phyloP scores from a whole-genome alignment of 2,113 vertebrate genomes.

The Campylorhamphus procurvoides region DNA sequence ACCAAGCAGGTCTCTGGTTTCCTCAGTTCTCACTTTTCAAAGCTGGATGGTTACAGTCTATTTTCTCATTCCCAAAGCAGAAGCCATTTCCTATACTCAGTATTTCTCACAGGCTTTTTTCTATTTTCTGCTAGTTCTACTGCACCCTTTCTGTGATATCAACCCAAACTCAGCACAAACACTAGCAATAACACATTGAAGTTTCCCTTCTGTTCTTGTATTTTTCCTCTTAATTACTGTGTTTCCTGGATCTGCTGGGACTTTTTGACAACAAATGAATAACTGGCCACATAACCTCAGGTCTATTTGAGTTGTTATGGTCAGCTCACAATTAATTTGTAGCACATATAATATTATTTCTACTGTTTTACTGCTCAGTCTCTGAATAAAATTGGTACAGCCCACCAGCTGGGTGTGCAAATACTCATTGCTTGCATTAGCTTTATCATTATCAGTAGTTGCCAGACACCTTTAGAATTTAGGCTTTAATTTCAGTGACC shows the following conservation, averaged over 20 bases:
- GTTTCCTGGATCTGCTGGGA: not conserved
- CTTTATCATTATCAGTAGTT: not conserved
- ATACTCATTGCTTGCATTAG: not conserved
- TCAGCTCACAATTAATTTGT: not conserved
- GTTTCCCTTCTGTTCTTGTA: not conserved
- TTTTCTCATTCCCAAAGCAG: not conserved
- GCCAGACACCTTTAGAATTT: not conserved
- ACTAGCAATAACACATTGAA: not conserved
- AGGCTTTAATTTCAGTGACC: not conserved
- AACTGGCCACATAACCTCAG: not conserved
- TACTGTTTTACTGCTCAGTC: not conserved
- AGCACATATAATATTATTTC: not conserved
- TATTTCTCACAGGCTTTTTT: not conserved
- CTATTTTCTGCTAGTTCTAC: not conserved
- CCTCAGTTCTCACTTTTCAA: not conserved
- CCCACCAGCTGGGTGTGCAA: not conserved
- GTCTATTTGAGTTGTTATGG: not conserved
- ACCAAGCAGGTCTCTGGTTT: not conserved
- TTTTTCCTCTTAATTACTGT: not conserved
- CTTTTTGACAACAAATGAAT: not conserved
- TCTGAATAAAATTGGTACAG: not conserved
- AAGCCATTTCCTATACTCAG: not conserved
- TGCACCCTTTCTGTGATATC: not conserved
- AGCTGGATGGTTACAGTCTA: not conserved
- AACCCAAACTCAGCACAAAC: rapidly evolving